These are phyloP conservation scores for Chelidonichthys spinosus DNA, from an alignment of 2,797 vertebrate genomes.

Conservation along the genomic window DNA sequence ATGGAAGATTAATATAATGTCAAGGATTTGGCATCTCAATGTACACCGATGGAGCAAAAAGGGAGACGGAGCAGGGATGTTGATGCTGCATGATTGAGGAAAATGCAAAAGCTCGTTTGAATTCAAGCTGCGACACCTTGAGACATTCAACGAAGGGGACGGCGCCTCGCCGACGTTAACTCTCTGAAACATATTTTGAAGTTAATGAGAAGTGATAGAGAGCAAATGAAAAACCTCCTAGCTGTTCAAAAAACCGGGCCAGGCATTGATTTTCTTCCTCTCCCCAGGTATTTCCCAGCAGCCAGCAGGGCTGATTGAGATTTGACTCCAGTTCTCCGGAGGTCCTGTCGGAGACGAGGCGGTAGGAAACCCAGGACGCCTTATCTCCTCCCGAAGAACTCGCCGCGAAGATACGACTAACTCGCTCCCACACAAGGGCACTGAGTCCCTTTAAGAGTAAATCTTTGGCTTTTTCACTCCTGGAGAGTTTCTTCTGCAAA, in stretches of 20 bases:
- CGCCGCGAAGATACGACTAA: constrained; percentile 41
- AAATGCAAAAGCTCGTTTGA: constrained; percentile 14
- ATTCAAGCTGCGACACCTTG: constrained; percentile 7
- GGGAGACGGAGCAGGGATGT: neutral
- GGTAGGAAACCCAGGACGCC: constrained; percentile 19
- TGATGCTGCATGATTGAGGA: neutral
- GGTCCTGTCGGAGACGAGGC: constrained; percentile 34
- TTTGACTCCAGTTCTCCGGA: constrained; percentile 60
- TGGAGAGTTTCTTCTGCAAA: constrained; percentile 34
- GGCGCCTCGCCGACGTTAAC: neutral
- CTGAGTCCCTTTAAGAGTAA: constrained; percentile 29
- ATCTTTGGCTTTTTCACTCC: constrained; percentile 44
- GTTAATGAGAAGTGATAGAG: constrained; percentile 63
- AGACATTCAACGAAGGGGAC: constrained; percentile 14
- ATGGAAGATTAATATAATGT: constrained; percentile 21
- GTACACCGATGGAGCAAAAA: constrained; percentile 12
- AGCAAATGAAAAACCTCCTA: constrained; percentile 62
- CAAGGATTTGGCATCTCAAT: constrained; percentile 14
- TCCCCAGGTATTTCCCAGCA: constrained; percentile 50
- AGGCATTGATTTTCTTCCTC: constrained; percentile 57
- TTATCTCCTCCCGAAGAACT: constrained; percentile 67
- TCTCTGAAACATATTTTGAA: constrained; percentile 56
- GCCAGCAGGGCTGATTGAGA: constrained; percentile 60
- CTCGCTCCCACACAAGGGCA: constrained; percentile 43
- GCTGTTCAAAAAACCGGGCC: constrained; percentile 38